A percentile compares a stretch with the other conserved stretches of the same genome.
phyloP scores from a whole-genome alignment of 2,113 vertebrate species.

The Gymnorhina tibicen region DNA sequence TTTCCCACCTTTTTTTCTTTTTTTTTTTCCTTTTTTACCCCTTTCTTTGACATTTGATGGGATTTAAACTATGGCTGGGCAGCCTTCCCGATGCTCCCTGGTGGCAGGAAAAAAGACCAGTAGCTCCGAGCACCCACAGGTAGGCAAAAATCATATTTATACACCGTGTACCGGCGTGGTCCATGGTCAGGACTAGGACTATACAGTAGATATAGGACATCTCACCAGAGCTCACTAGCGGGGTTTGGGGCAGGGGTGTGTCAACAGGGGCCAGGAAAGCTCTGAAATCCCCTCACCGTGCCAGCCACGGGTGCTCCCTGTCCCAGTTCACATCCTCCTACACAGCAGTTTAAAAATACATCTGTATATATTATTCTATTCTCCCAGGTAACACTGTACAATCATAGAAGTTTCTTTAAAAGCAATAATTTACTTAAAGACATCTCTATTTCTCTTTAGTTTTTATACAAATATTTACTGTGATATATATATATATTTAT shows the following conservation, averaged over 20 bases:
- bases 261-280: background rate
- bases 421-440: constrained; percentile 72
- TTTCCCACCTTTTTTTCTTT: background rate
- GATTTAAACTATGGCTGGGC: background rate
- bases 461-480: constrained; percentile 71
- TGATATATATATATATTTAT: constrained; percentile 50
- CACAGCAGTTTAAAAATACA: constrained; percentile 55
- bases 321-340: constrained; percentile 21
- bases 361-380: constrained; percentile 66
- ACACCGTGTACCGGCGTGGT: constrained; percentile 2
- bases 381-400: constrained; percentile 68
- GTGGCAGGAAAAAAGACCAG: background rate
- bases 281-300: background rate
- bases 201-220: constrained; percentile 8
- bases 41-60: background rate
- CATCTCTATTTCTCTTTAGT: constrained; percentile 37
- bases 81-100: background rate
- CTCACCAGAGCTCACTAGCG: background rate
- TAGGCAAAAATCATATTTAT: constrained; percentile 57
- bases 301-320: background rate
- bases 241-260: background rate
- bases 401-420: constrained; percentile 63
- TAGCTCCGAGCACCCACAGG: constrained; percentile 25
- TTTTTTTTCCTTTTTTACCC: accelerated
- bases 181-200: constrained; percentile 39